Evolutionary conservation across 2,113 vertebrate genomes (phyloP), one percentile per base, ranked within the genome.

Genomic region (Megaceryle torquata): DNA sequence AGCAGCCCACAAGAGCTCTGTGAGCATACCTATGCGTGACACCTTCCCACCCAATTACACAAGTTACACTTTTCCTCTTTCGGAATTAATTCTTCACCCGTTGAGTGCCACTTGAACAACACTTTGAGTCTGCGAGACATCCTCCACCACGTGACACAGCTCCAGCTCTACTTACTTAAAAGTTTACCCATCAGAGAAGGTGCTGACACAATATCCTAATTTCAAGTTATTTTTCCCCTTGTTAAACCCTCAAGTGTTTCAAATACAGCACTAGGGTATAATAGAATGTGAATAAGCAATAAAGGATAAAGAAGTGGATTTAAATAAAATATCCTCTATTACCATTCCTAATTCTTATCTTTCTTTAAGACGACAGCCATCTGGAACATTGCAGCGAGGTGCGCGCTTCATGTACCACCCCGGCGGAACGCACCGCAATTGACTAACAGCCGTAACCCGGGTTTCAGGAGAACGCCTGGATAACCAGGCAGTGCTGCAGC

Each of bases 311-410:
- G 92, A 93, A 85, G 76, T 41, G 71, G 64, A 93, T 94, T 97
- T 96, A 95, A 97, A 96, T 95, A 94, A 88, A 95, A 97, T 74
- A 89, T 48, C 95, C 94, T 74, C 81, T 53, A 64, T 95, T 94
- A 59, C 41, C 78, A 69, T 86, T 74, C 82, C 82, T 85, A 89
- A 95, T 91, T 94, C 95, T 93, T 89, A 78, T 71, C 95, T 74
- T 35, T 59, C 39, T 86, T 87, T 88, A 64, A 86, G 91, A 91
- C 3, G 91, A 84, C 82, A 93, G 94, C 93, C 68, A 91, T 87
- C 95, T 89, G 93, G 91, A 91, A 84, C 33, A 50, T 41, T 54
- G 46, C 8, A 25, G 85, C 57, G 92, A 96, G 95, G 91, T 77
- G 86, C 3, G 7, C 72, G 24, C 54, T 76, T 37, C 82, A 72